A percentile compares a stretch with the other conserved stretches of the same genome.
These are phyloP conservation scores for Hylaea fasciaria DNA, from an alignment of 2,888 invertebrate species.

Conservation along the genomic window DNA sequence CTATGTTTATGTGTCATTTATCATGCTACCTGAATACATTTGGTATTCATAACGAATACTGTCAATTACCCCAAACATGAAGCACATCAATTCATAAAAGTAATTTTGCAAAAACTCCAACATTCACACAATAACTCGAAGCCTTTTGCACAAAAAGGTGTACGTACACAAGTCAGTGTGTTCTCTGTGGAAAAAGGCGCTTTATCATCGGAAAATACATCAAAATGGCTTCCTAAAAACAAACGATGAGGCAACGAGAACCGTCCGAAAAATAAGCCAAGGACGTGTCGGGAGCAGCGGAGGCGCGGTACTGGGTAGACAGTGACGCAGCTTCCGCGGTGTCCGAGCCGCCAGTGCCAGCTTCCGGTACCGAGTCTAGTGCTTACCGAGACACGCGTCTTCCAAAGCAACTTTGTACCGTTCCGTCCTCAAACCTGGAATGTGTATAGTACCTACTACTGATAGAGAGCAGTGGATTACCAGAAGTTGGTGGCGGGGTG, in stretches of 20 bases:
- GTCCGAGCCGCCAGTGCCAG: background rate
- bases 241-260: conserved; percentile 47
- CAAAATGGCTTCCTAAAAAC: conserved; percentile 48
- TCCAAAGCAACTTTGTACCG: too few relatives aligned
- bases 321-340: conserved; percentile 1
- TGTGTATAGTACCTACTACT: background rate
- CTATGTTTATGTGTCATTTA: conserved; percentile 1
- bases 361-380: background rate
- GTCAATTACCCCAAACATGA: conserved; percentile 18
- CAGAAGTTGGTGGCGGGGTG: background rate
- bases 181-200: conserved; percentile 31
- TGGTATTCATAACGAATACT: conserved; percentile 15
- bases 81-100: conserved; percentile 27
- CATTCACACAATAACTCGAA: conserved; percentile 44
- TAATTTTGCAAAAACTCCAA: conserved; percentile 30
- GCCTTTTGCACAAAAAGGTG: conserved; percentile 42
- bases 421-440: background rate
- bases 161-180: conserved; percentile 25
- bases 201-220: conserved; percentile 55
- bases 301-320: background rate
- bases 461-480: background rate
- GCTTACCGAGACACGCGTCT: too few relatives aligned
- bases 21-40: conserved; percentile 1
- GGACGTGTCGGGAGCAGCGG: conserved; percentile 31
- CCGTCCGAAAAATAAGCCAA: conserved; percentile 44